Evolutionary conservation across 2,797 vertebrate species (phyloP), one percentile per base, ranked within the genome.

Genomic region (Caiman crocodilus): DNA sequence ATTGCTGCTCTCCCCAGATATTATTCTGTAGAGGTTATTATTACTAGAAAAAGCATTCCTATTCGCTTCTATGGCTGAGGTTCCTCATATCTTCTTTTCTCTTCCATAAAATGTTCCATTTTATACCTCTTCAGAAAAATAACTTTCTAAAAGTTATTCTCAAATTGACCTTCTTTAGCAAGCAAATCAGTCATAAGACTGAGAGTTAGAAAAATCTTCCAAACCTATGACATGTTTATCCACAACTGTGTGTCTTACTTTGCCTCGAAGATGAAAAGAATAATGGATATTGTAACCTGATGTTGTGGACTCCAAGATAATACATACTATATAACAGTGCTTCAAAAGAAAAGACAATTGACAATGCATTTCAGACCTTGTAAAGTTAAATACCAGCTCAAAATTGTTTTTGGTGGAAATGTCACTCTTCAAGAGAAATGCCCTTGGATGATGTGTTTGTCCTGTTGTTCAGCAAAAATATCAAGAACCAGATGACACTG

Each of bases 21-120:
- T 18, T 73, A 0, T 21, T 83, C 63, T 80, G 14, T 15, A 58
- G 14, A 35, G 4, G 69, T 21, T 60, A 16, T 6, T 2, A 5
- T 56, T 87, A 21, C 4, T 88, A 83, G 73, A 80, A 50, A 50
- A 90, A 87, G 20, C 16, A 23, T 82, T 92, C 56, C 82, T 84
- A 32, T 67, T 75, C 56, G 1, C 20, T 82, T 82, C 15, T 0
- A 23, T 82, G 42, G 84, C 58, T 84, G 1, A 10, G 65, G 25
- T 7, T 65, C 14, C 25, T 84, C 91, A 84, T 83, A 14, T 84
- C 74, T 96, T 79, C 30, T 90, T 1, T 86, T 60, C 64, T 79
- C 21, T 20, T 92, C 32, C 89, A 58, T 50, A 28, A 14, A 5
- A 7, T 75, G 58, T 56, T 87, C 50, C 3, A 20, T 85, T 73